Base-by-base conservation (phyloP, 2,888 invertebrate genomes). In the Drosophila algonquin region DNA sequence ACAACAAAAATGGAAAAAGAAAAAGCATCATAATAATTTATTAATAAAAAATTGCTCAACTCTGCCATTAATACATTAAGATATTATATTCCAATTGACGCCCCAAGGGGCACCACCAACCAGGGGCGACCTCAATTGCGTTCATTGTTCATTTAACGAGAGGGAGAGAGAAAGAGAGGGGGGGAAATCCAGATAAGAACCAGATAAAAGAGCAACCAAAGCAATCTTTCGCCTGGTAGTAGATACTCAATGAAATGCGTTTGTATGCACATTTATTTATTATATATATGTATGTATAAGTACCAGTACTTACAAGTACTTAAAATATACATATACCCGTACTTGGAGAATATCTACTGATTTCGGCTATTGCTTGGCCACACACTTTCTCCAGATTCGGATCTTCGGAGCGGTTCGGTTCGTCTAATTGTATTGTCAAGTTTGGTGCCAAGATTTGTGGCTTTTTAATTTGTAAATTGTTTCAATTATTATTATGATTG, bases 381-480 rank as follows among this genome's bases (percentile, higher is more conserved):
- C 71, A 69, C 69, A 68, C 74, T 77, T 77, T 76, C 79, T 68
- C 75, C 8, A 32, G 9, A 54, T 24, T 63, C 54, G 2, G 30
- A 7, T 7, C 24, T 24, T 24, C 24, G 5, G 24, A 0, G 24
- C 24, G 3, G 21, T 27, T 27, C 27, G 51, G 32, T 18, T 44
- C 72, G 47, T 72, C 69, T 82, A 82, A 85, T 83, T 88, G 78
- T 80, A 79, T 77, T 81, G 82, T 86, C 88, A 87, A 84, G 82
- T 79, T 75, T 68, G 70, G 84, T 80, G 78, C 76, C 87, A 88
- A 89, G 88, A 88, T 88, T 88, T 89, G 88, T 88, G 89, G 87
- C 88, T 84, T 88, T 89, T 88, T 89, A 87, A 88, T 87, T 89
- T 84, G 80, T 87, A 89, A 88, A 88, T 87, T 89, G 89, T 86